phyloP scores from a whole-genome alignment of 2,888 invertebrate species.

The Scelioninae gen. 1 region DNA sequence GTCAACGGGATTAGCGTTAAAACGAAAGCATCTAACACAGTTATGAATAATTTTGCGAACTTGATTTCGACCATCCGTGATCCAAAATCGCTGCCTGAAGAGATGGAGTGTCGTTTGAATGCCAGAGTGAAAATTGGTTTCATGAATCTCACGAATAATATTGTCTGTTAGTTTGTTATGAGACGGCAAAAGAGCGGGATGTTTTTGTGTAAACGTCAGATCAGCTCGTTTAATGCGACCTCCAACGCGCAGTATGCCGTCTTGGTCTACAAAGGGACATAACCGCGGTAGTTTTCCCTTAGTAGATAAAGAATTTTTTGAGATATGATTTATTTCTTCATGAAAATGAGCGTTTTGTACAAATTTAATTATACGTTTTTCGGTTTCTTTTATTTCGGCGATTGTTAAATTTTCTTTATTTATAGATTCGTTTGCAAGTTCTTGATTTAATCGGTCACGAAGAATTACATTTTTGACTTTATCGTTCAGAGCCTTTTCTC shows the following conservation, averaged over 20 bases:
- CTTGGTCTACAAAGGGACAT: conserved; percentile 67
- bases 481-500: not conserved
- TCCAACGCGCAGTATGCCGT: conserved; percentile 44
- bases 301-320: not conserved
- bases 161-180: not conserved
- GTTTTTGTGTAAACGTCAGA: conserved; percentile 25
- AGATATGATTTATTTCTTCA: not conserved
- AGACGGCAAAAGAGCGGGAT: conserved; percentile 72
- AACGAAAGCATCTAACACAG: not conserved
- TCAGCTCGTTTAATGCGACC: conserved; percentile 69
- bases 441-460: not conserved
- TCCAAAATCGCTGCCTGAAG: conserved; percentile 9
- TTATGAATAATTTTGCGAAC: not conserved
- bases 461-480: not conserved
- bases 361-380: not conserved
- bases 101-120: not conserved
- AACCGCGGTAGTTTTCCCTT: conserved; percentile 55
- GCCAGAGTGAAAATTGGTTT: not conserved
- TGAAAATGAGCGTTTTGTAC: not conserved
- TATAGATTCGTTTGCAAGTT: not conserved
- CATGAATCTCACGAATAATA: conserved; percentile 9
- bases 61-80: conserved; percentile 1
- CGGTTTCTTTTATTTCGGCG: not conserved
- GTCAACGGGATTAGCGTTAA: not conserved
- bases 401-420: not conserved